Evolutionary conservation across 2,888 invertebrate species (phyloP), one percentile per base, ranked within the genome.

Genomic region (Polydesmus complanatus): DNA sequence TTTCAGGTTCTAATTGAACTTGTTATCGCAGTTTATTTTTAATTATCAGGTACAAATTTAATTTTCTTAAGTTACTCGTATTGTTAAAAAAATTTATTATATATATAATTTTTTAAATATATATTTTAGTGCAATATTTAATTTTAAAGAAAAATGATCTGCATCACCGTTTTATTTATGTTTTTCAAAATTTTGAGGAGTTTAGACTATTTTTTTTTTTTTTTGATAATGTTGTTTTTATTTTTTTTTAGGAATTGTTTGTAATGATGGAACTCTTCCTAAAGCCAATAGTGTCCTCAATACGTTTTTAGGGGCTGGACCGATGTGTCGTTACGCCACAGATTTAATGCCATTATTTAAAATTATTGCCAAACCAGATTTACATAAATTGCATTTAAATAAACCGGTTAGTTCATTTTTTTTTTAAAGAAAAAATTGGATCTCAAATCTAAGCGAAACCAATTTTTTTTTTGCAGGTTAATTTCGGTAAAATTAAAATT

Each of bases 271-370:
- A 56, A 75, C 73, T 66, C 72, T 73, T 71, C 93, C 93, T 0
- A 73, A 77, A 0, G 78, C 81, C 0, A 83, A 85, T 1, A 80
- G 82, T 21, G 79, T 81, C 57, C 79, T 78, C n/a, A 77, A 82
- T 2, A 83, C 88, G 0, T 91, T 94, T 83, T 84, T 91, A 0
- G 81, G 82, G 21, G 83, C 83, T 1, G 95, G 95, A 0, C 95
- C 95, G 1, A 86, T 96, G 82, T 87, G 87, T 66, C 81, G 92
- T 66, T 84, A 85, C 70, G 88, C 93, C 0, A 81, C 81, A 62
- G 96, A 96, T 74, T 74, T 96, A 62, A 78, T 83, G 60, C 88
- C 91, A 0, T 77, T 89, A 69, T 73, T 91, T 27, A 84, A 84
- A 73, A 80, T 88, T 26, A 78, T 88, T 64, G 78, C 84, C 0